These are phyloP conservation scores for Zaprionus ghesquierei DNA, from an alignment of 1,140 invertebrate genomes.

Conservation along the genomic window DNA sequence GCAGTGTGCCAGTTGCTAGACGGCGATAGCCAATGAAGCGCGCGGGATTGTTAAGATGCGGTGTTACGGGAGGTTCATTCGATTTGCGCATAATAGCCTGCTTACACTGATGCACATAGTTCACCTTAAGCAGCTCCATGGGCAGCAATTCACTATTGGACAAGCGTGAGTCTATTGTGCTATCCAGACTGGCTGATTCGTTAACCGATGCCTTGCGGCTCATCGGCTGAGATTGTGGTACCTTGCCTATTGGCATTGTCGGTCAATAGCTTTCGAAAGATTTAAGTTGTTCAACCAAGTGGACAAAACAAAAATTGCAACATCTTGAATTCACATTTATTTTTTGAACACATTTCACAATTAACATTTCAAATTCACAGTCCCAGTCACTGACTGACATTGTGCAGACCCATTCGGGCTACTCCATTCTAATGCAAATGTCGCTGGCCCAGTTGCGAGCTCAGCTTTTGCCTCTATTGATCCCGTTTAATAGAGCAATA, in stretches of 20 bases:
- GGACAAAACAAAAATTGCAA: conserved; percentile 25
- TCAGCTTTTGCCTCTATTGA: conserved; percentile 30
- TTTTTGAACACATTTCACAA: conserved; percentile 11
- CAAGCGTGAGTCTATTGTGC: conserved; percentile 60
- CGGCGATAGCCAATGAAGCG: conserved; percentile 47
- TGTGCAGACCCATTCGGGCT: neutral
- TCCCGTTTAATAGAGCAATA: conserved; percentile 21
- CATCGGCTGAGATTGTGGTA: conserved; percentile 28
- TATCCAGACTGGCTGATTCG: conserved; percentile 53
- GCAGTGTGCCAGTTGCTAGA: neutral
- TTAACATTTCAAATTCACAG: neutral
- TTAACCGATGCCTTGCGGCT: conserved; percentile 16
- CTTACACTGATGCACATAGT: conserved; percentile 78
- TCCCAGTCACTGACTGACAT: neutral
- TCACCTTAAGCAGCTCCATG: conserved; percentile 76
- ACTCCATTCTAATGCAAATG: conserved; percentile 48
- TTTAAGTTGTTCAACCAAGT: conserved; percentile 4
- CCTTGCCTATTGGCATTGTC: conserved; percentile 64
- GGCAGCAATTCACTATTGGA: conserved; percentile 65
- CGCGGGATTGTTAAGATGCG: conserved; percentile 47
- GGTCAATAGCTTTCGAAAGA: conserved; percentile 22
- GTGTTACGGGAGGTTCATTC: conserved; percentile 25
- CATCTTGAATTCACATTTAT: neutral
- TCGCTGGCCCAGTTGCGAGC: conserved; percentile 36
- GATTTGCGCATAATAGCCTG: conserved; percentile 65